phyloP scores from a whole-genome alignment of 1,140 invertebrate genomes.

The Aphelinus atriplicis region DNA sequence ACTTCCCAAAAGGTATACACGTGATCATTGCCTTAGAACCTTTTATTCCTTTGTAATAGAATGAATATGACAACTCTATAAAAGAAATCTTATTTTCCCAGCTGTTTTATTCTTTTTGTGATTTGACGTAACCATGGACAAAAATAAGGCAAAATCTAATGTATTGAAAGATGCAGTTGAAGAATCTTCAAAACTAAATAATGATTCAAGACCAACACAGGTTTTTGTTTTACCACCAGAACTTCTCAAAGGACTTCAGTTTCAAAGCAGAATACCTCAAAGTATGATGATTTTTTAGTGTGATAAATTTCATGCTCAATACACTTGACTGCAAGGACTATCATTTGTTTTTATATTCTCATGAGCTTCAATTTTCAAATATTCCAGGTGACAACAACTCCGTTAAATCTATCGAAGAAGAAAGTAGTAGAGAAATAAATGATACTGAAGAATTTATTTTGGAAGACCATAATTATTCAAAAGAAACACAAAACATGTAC shows the following conservation, averaged over 20 bases:
- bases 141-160: background rate
- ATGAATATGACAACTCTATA: too few relatives aligned
- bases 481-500: background rate
- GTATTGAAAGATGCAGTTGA: background rate
- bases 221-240: conserved; percentile 29
- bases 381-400: background rate
- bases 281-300: background rate
- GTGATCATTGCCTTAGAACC: too few relatives aligned
- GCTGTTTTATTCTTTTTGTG: background rate
- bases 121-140: conserved; percentile 11
- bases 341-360: background rate
- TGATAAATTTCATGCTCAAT: background rate
- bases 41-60: too few relatives aligned
- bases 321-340: background rate
- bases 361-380: background rate
- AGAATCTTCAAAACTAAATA: background rate
- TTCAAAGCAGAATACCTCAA: conserved; percentile 12
- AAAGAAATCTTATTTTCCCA: too few relatives aligned
- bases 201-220: conserved; percentile 3
- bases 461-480: too few relatives aligned
- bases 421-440: background rate
- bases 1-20: too few relatives aligned
- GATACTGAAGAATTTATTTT: background rate
- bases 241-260: conserved; percentile 18
- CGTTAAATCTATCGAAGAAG: background rate